Evolutionary conservation across 2,888 invertebrate genomes (phyloP).

Genomic region (Agrochola circellaris): DNA sequence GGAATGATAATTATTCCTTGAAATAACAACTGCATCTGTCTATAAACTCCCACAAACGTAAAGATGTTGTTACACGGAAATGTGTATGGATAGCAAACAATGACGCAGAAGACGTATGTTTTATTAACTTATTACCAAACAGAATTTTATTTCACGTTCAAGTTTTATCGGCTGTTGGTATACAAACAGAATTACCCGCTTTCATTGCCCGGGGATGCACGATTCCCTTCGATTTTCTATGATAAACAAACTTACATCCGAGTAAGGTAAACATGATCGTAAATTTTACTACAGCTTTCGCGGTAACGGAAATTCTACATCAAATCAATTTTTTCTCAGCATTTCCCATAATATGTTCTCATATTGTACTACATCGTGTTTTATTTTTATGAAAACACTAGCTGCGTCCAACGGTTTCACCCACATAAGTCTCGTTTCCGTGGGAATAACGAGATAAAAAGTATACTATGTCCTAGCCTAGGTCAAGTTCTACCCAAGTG

Average conservation of each 20-base stretch:
- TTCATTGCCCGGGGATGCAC: slow-evolving; percentile 79
- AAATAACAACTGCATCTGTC: slow-evolving; percentile 21
- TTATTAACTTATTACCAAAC: slow-evolving; percentile 79
- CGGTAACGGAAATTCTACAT: slow-evolving; percentile 80
- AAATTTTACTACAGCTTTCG: slow-evolving; percentile 83
- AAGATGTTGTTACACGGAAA: slow-evolving; percentile 63
- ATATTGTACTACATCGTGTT: slow-evolving; percentile 59
- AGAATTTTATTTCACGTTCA: slow-evolving; percentile 78
- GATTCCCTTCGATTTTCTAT: slow-evolving; percentile 83
- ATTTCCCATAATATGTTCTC: slow-evolving; percentile 67
- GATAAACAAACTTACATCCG: slow-evolving; percentile 87
- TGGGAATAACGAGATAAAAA: too few species aligned
- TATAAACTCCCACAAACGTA: slow-evolving; percentile 54
- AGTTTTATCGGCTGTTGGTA: slow-evolving; percentile 78
- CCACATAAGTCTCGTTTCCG: too few species aligned
- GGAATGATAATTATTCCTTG: slow-evolving; percentile 60
- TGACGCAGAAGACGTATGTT: slow-evolving; percentile 68
- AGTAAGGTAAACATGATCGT: slow-evolving; percentile 86
- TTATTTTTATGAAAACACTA: slow-evolving; percentile 46
- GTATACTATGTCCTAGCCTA: too few species aligned
- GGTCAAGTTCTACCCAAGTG: too few species aligned
- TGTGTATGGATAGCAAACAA: slow-evolving; percentile 70
- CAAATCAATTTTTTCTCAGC: slow-evolving; percentile 80
- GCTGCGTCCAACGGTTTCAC: not conserved
- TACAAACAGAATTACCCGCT: slow-evolving; percentile 84